These are phyloP conservation scores for Ips nitidus DNA, from an alignment of 1,140 invertebrate genomes.

Conservation along the genomic window DNA sequence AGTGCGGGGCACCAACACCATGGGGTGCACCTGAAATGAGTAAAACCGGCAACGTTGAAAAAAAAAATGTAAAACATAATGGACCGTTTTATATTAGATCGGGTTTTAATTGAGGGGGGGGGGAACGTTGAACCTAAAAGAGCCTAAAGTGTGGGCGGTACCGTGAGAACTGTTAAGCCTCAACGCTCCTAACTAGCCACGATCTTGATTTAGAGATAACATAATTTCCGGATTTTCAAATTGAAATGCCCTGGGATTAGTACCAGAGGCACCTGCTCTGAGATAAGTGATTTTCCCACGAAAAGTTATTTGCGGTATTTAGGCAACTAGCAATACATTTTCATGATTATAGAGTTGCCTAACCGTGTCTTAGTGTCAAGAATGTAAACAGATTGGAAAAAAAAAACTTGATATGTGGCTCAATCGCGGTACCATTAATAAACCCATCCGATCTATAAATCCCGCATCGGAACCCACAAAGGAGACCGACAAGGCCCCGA, in stretches of 20 bases:
- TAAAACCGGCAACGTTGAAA: too few species aligned
- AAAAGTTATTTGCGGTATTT: too few species aligned
- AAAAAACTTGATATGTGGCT: too few species aligned
- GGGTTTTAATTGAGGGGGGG: not conserved
- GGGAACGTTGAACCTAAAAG: not conserved
- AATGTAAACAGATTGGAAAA: too few species aligned
- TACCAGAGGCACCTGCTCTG: too few species aligned
- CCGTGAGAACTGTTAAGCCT: conserved; percentile 5
- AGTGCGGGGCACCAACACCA: conserved; percentile 11
- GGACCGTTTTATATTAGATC: not conserved
- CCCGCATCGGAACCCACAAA: conserved; percentile 4
- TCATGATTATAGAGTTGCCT: too few species aligned
- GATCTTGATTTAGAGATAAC: conserved; percentile 9
- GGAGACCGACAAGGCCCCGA: not conserved
- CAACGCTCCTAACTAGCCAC: conserved; percentile 1
- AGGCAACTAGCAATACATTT: too few species aligned
- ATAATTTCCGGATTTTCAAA: conserved; percentile 9
- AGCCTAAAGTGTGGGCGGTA: not conserved
- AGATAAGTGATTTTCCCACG: too few species aligned
- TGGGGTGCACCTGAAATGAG: not conserved
- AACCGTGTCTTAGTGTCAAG: too few species aligned
- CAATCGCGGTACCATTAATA: conserved; percentile 13
- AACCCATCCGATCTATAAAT: conserved; percentile 22
- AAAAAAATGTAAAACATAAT: too few species aligned
- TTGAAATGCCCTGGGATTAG: not conserved